Conservation (phyloP, 2,888 invertebrate species). For the Mylabris sibirica region DNA sequence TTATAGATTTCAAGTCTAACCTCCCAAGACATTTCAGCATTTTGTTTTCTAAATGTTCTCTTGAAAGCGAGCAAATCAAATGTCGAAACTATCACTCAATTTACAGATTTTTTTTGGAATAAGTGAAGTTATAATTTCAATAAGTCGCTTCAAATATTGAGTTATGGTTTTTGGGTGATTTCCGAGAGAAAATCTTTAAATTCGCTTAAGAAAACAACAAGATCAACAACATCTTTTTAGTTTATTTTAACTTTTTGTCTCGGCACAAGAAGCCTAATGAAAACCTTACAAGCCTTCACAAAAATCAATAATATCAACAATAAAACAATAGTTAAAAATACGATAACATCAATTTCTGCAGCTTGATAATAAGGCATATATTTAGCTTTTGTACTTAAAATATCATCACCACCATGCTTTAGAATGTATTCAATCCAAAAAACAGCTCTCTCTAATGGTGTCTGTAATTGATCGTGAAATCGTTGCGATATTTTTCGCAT, state of each 20-base stretch:
- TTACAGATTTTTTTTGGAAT: too few species aligned
- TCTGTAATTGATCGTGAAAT: conserved; percentile 19
- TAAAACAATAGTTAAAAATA: not conserved
- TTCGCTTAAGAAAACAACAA: not conserved
- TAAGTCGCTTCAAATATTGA: too few species aligned
- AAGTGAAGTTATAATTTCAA: too few species aligned
- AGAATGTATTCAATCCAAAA: conserved; percentile 29
- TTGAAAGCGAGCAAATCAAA: too few species aligned
- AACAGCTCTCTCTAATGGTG: conserved; percentile 22
- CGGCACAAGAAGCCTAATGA: not conserved
- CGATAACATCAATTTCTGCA: not conserved
- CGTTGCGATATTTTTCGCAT: conserved; percentile 13
- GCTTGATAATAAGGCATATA: conserved; percentile 5
- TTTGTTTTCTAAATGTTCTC: too few species aligned
- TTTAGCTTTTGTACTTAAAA: not conserved
- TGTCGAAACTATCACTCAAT: too few species aligned
- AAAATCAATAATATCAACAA: not conserved
- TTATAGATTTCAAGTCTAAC: too few species aligned
- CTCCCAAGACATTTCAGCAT: too few species aligned
- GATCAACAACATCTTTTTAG: not conserved
- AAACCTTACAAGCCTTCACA: not conserved
- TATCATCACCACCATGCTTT: conserved; percentile 11
- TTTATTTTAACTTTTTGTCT: not conserved
- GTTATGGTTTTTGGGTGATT: too few species aligned
- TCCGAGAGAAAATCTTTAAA: not conserved